Evolutionary conservation across 2,888 invertebrate genomes (phyloP).

Genomic region (Monochamus alternatus): DNA sequence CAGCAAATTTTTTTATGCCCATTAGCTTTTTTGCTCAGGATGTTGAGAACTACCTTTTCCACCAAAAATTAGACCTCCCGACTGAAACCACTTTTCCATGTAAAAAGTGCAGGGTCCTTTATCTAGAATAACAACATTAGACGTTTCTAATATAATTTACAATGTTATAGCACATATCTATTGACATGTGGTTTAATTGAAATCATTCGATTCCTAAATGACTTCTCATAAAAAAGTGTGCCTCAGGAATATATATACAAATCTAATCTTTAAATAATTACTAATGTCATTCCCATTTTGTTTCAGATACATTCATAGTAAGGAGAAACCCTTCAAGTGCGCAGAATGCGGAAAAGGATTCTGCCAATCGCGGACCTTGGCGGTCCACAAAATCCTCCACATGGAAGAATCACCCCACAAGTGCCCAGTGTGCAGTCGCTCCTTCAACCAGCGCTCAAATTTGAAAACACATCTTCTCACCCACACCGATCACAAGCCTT

Average conservation of each 20-base stretch:
- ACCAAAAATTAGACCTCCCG: too few species aligned
- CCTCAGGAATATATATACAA: not conserved
- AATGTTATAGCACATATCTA: too few species aligned
- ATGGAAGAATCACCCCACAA: slow-evolving; percentile 96
- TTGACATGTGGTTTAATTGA: too few species aligned
- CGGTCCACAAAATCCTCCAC: slow-evolving; percentile 95
- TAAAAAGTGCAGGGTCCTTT: too few species aligned
- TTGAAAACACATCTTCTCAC: slow-evolving; percentile 92
- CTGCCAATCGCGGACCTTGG: slow-evolving; percentile 96
- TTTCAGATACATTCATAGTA: slow-evolving; percentile 94
- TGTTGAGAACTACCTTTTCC: too few species aligned
- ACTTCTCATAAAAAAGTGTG: not conserved
- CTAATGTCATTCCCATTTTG: slow-evolving; percentile 25
- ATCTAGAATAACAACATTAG: too few species aligned
- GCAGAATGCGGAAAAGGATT: slow-evolving; percentile 98
- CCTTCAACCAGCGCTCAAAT: slow-evolving; percentile 94
- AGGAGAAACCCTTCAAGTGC: slow-evolving; percentile 99
- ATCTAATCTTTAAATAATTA: not conserved
- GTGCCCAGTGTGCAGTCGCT: slow-evolving; percentile 90
- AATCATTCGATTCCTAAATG: not conserved
- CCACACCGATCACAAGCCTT: slow-evolving; percentile 79
- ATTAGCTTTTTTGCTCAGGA: too few species aligned
- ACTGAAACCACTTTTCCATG: too few species aligned
- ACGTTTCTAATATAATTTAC: too few species aligned
- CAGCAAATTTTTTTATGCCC: too few species aligned